Evolutionary conservation across 23 tunicate genomes (phyloP), one percentile per base, ranked within the genome.

Genomic region (Trididemnum nubilum): DNA sequence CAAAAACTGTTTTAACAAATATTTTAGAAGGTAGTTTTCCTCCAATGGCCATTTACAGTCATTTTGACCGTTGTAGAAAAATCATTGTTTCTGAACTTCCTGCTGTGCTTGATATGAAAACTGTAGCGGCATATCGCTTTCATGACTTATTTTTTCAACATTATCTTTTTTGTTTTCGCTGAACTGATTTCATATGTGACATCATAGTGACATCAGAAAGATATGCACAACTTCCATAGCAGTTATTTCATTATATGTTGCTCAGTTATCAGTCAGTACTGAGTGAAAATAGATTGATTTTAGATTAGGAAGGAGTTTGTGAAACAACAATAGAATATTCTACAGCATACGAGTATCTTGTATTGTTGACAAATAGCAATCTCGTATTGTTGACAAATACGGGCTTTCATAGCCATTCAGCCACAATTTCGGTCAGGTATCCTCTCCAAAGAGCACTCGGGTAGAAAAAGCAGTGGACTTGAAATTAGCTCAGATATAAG

Each of bases 221-320:
- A 73, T 19, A 73, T 37, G 60, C 79, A 36, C 60, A 73, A 39
- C 61, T 36, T 59, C 37, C 25, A 73, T 36, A 73, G 61, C 60
- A 73, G 9, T 9, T 39, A 73, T 73, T 36, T 36, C 15, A 70
- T 44, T 44, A 61, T 21, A 73, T 2, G 7, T 73, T 73, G 37
- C 59, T 28, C 79, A 73, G 79, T 49, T 73, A 73, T 73, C 59
- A 73, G 79, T 73, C 39, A 38, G 59, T 59, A 73, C 79, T 73
- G 39, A 73, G 24, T 44, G 39, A 59, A 38, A 15, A 23, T 24
- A 12, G 23, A 22, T 5, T 38, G 23, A 73, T 59, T 38, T 73
- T 59, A 44, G 79, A 39, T 73, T 73, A 36, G 37, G 60, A 73
- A 39, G 30, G 79, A 49, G 32, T 73, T 73, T 38, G 31, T 73